Evolutionary conservation across 2,888 invertebrate genomes (phyloP), one percentile per base, ranked within the genome.

Genomic region (Andrena dorsata): DNA sequence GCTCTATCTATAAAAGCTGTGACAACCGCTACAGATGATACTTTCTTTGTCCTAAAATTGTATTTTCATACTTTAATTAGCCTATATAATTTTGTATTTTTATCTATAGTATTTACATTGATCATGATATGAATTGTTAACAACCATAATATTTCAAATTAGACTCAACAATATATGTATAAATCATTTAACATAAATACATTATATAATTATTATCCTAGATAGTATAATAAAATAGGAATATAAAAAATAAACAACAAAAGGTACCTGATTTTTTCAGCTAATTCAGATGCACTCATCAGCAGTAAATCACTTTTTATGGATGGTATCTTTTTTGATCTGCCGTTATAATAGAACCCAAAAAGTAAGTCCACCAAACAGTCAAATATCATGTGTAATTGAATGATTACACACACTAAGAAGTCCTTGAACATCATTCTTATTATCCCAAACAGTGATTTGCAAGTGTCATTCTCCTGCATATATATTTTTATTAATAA

Each of bases 1-100:
- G 98, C 97, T 87, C 98, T 95, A 65, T 97, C 96, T 84, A 98
- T 97, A 92, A 96, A 98, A 2, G 96, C 95, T 80, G 94, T 94
- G 0, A 98, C 97, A 23, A 98, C 95, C 81, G 96, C 95, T 90
- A 96, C 96, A 2, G 96, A 96, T 65, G 95, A 96, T 8, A 97
- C 84, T 90, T 96, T 94, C 68, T 95, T 95, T 26, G 94, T 94
- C 80, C 90, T 92, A 64, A 68, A 86, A 28, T 47, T 56, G 20
- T 41, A 70, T 71, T n/a, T 30, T 13, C 26, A 65, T 13, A 56
- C 32, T 58, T 61, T n/a, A 32, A 30, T 58, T 7, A 35, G 13
- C 16, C 41, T 41, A 4, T 1, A 5, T 16, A 41, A 20, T 13
- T 60, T 6, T 30, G 30, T 2, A 32, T 23, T 49, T 51, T 20